These are phyloP conservation scores for Charina bottae DNA, from an alignment of 2,113 vertebrate genomes.

Conservation along the genomic window DNA sequence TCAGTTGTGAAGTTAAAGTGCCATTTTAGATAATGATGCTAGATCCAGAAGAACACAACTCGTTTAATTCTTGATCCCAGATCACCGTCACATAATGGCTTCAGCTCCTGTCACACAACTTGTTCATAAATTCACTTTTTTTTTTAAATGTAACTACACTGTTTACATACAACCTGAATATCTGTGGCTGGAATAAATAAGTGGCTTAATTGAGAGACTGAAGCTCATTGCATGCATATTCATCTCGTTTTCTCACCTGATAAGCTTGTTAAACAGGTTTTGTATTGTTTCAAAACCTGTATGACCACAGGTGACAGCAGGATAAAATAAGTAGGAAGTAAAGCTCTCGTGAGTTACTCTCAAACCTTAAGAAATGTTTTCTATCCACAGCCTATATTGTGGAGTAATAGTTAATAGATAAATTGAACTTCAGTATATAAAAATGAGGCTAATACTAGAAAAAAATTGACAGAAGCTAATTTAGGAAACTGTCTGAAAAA, in stretches of 20 bases:
- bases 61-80: not conserved
- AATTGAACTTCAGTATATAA: not conserved
- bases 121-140: not conserved
- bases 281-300: constrained; percentile 15
- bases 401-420: not conserved
- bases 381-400: not conserved
- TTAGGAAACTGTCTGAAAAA: not conserved
- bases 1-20: not conserved
- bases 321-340: not conserved
- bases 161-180: not conserved
- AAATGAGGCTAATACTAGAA: not conserved
- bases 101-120: not conserved
- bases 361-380: not conserved
- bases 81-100: not conserved
- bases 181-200: not conserved
- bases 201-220: not conserved
- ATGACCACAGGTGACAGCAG: not conserved
- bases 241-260: not conserved
- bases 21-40: not conserved
- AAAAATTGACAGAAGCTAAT: not conserved
- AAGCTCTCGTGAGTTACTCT: not conserved
- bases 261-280: not conserved
- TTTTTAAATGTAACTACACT: not conserved
- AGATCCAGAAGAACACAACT: not conserved
- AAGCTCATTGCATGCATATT: too few relatives aligned